Evolutionary conservation across 2,113 vertebrate genomes (phyloP), one percentile per base, ranked within the genome.

Genomic region (Jaculus jaculus): DNA sequence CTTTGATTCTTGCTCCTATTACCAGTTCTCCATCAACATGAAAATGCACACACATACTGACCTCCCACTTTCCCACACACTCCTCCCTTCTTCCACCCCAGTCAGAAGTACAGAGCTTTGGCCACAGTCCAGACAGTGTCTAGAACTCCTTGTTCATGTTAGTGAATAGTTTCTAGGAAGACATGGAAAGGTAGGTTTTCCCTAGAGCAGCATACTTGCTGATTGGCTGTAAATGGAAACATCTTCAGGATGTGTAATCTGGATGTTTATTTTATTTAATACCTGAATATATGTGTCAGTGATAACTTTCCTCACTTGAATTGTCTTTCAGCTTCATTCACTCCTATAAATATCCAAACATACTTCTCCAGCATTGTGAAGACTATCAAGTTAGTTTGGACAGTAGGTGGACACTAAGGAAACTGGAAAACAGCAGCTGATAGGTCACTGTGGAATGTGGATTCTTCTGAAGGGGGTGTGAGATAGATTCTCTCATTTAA

Each of bases 341-440:
- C 65, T 82, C 91, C 65, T 92, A 69, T 92, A 68, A 88, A 94
- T 51, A 75, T 74, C 47, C 23, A 0, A 97, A 87, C 79, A 93
- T 94, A 28, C 90, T 77, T 96, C 96, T 95, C 96, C 91, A 96
- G 93, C 91, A 93, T 93, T 96, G 90, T 81, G 75, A 92, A 97
- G 86, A 71, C 96, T 96, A 87, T 74, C 32, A 97, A 97, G 98
- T 98, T 97, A 97, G 95, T 90, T 91, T 82, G 96, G 96, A 94
- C 97, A 97, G 98, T 97, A 97, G 97, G 98, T 96, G 94, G 97
- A 90, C 82, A 72, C 95, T 92, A 84, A 97, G 97, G 96, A 97
- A 98, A 98, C 92, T 94, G 92, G 96, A 97, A 97, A 97, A 97
- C 95, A 97, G 92, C 97, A 98, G 97, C 97, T 97, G 97, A 98